Conservation (phyloP, 2,888 invertebrate species). For the Antitype chi region DNA sequence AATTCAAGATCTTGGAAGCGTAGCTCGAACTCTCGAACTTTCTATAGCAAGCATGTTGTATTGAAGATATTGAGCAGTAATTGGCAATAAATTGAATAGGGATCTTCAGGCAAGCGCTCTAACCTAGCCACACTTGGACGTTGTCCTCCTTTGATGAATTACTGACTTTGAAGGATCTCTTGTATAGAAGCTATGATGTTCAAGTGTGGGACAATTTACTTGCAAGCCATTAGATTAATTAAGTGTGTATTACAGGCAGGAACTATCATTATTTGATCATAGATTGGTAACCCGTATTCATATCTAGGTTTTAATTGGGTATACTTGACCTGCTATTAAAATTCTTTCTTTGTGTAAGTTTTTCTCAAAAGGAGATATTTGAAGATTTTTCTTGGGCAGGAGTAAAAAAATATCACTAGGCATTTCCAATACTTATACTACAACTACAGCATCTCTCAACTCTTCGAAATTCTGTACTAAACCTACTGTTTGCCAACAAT, state of each 20-base stretch:
- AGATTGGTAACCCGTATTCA: no score
- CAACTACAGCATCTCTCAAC: background rate
- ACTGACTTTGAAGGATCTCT: constrained; percentile 33
- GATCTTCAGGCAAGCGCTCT: constrained; percentile 26
- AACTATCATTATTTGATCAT: no score
- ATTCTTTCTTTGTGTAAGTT: no score
- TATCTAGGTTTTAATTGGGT: no score
- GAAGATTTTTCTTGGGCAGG: background rate
- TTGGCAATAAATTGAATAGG: constrained; percentile 49
- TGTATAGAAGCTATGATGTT: constrained; percentile 9
- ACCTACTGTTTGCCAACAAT: constrained; percentile 27
- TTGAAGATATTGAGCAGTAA: constrained; percentile 49
- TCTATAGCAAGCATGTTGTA: constrained; percentile 8
- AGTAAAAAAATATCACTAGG: no score
- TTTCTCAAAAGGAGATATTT: no score
- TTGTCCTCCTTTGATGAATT: constrained; percentile 41
- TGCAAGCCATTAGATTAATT: background rate
- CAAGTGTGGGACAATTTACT: constrained; percentile 5
- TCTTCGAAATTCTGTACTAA: constrained; percentile 4
- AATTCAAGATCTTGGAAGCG: constrained; percentile 23
- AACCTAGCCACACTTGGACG: constrained; percentile 6
- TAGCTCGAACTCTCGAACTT: constrained; percentile 17
- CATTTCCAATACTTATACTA: background rate
- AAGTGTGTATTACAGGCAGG: no score
- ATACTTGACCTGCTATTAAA: no score